These are phyloP conservation scores for Marmota monax DNA, from an alignment of 2,113 vertebrate species.

Conservation along the genomic window DNA sequence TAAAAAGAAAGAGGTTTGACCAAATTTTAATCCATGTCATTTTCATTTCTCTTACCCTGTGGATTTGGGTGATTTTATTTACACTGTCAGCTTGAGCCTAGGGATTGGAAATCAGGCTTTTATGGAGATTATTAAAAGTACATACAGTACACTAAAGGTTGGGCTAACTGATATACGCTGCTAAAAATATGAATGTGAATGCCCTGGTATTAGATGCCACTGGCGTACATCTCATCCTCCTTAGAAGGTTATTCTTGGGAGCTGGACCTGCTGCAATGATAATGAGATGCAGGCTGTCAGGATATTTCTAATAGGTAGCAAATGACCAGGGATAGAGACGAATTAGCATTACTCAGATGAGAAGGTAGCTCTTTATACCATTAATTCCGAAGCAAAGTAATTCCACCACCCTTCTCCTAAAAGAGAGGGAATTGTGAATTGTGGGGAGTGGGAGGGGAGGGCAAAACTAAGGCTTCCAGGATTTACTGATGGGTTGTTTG, in stretches of 20 bases:
- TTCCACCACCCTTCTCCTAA: slow-evolving; percentile 42
- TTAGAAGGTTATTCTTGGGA: slow-evolving; percentile 83
- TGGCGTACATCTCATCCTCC: slow-evolving; percentile 83
- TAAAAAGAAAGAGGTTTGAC: slow-evolving; percentile 94
- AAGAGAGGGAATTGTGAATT: background rate
- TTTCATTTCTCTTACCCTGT: slow-evolving; percentile 99
- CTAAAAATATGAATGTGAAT: slow-evolving; percentile 88
- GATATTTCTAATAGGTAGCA: slow-evolving; percentile 78
- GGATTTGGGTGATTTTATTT: slow-evolving; percentile 99
- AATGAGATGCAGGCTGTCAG: slow-evolving; percentile 76
- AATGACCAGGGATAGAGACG: slow-evolving; percentile 27
- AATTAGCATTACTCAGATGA: slow-evolving; percentile 76
- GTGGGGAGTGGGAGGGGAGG: background rate
- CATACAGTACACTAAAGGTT: slow-evolving; percentile 91
- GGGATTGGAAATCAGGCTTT: slow-evolving; percentile 99
- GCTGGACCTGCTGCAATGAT: slow-evolving; percentile 69
- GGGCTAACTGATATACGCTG: slow-evolving; percentile 84
- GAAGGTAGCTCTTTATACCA: slow-evolving; percentile 74
- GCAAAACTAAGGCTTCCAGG: background rate
- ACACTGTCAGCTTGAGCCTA: slow-evolving; percentile 99
- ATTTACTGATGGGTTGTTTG: background rate
- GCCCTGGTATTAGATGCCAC: slow-evolving; percentile 79
- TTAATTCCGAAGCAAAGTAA: slow-evolving; percentile 66
- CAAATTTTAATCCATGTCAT: slow-evolving; percentile 97
- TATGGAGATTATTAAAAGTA: slow-evolving; percentile 98